Conservation (phyloP, 2,888 invertebrate genomes). For the Acleris emargana region DNA sequence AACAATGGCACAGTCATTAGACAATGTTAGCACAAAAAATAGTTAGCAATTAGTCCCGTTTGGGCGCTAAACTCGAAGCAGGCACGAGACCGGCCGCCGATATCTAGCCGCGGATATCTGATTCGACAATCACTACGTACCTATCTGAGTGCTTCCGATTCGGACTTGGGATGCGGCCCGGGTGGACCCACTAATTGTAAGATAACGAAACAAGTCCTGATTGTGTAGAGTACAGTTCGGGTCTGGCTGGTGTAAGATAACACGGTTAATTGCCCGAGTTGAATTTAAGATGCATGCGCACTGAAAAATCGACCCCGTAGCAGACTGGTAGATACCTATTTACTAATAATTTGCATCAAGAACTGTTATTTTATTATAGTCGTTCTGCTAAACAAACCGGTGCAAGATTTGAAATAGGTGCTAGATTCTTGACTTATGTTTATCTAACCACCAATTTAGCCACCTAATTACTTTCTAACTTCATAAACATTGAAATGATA, state of each 20-base stretch:
- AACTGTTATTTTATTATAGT: neutral
- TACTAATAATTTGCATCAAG: neutral
- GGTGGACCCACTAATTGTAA: constrained; percentile 25
- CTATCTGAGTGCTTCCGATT: constrained; percentile 15
- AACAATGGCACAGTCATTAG: constrained; percentile 47
- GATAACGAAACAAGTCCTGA: constrained; percentile 26
- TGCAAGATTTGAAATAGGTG: constrained; percentile 3
- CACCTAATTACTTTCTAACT: constrained; percentile 1
- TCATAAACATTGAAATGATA: constrained; percentile 4
- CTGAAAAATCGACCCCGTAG: constrained; percentile 21
- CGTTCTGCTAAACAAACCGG: constrained; percentile 1
- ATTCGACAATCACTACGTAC: constrained; percentile 6
- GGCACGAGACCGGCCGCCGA: constrained; percentile 13
- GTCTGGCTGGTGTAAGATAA: constrained; percentile 25
- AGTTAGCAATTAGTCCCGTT: constrained; percentile 35
- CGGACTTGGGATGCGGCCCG: constrained; percentile 21
- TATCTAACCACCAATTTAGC: neutral
- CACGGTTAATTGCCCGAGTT: constrained; percentile 15
- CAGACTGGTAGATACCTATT: neutral
- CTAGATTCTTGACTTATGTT: constrained; percentile 12
- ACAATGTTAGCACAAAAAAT: constrained; percentile 48
- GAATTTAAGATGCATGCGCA: constrained; percentile 4
- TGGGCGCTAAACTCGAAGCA: constrained; percentile 6
- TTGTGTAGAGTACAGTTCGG: constrained; percentile 17
- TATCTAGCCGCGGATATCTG: constrained; percentile 9